Base-by-base conservation (phyloP, 2,797 vertebrate species). In the Aulostomus chinensis region DNA sequence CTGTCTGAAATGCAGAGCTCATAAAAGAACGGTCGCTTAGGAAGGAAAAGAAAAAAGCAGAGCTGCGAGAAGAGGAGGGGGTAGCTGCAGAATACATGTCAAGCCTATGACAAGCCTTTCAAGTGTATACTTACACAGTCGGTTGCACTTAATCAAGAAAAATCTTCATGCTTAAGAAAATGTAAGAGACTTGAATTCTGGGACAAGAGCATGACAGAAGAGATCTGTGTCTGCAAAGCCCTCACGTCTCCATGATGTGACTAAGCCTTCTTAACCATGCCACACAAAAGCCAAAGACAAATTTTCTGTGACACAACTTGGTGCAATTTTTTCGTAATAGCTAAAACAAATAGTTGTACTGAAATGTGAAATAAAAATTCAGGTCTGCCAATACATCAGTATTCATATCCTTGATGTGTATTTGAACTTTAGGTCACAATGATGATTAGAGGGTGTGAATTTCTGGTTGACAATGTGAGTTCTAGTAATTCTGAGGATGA, bases 71-170 rank as follows among this genome's bases (percentile, higher is more conserved):
- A 38, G 18, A 48, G 36, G 39, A 51, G 56, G 35, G 35, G 51
- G n/a, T n/a, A n/a, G n/a, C 40, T 4, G 10, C 21, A 46, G 46
- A 41, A 58, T 48, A 66, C 58, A 40, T 21, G 56, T 59, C 13
- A 53, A 56, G 24, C 43, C 28, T 32, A 8, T 50, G 69, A 80
- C 52, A 40, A 75, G 50, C 54, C 64, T 67, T 65, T 64, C 59
- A 66, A 60, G 58, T 67, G 67, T 65, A 34, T 29, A 51, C 39
- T 66, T 28, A 39, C 30, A 39, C 51, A 71, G 58, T 40, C 9
- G 4, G 47, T 24, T 40, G 47, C 33, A 33, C 50, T 64, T 64
- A 68, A 81, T 78, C 66, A 78, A 63, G 58, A 75, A 80, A 70
- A 61, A 49, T 78, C 47, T 45, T 65, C 45, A 42, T 51, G 59